Base-by-base conservation (phyloP, 2,797 vertebrate genomes). In the Schizothorax lantsangensis region DNA sequence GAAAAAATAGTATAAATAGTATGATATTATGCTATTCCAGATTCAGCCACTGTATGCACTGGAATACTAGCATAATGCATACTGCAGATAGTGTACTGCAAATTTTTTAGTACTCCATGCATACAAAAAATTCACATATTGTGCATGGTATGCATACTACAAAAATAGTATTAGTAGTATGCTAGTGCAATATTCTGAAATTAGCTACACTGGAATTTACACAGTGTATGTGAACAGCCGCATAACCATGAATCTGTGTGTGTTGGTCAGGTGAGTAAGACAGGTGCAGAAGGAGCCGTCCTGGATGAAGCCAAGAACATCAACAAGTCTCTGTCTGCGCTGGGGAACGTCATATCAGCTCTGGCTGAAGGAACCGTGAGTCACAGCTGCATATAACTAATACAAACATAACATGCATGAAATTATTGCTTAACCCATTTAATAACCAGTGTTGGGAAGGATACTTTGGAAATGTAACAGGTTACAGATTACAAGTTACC, bases 251-350 rank as follows among this genome's bases (percentile, higher is more conserved):
- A 15, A 15, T 15, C 12, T 66, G 26, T 66, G 30, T 68, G 7
- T 69, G 33, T 71, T 10, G 36, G 36, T 71, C 74, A 77, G 74
- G 74, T 77, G 74, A 99, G 97, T 96, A 98, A 98, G 94, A 98
- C 97, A 0, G 97, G 98, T 73, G 97, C 98, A 0, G 98, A 98
- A 93, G 98, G 98, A 79, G 93, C 97, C 0, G 96, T 98, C 87
- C 92, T 99, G 94, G 97, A 98, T 26, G 98, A 99, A 89, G 98
- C 98, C 86, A 99, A 99, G 94, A 99, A 99, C 92, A 99, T 99
- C 93, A 99, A 99, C 95, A 98, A 95, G 91, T 98, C 98, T 1
- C 94, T 99, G 88, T 98, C 98, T 0, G 96, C 98, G 2, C 93
- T 99, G 89, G 98, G 98, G 73, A 99, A 99, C 1, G 98, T 99